Evolutionary conservation across 2,888 invertebrate genomes (phyloP), one percentile per base, ranked within the genome.

Genomic region (Macaria liturata): DNA sequence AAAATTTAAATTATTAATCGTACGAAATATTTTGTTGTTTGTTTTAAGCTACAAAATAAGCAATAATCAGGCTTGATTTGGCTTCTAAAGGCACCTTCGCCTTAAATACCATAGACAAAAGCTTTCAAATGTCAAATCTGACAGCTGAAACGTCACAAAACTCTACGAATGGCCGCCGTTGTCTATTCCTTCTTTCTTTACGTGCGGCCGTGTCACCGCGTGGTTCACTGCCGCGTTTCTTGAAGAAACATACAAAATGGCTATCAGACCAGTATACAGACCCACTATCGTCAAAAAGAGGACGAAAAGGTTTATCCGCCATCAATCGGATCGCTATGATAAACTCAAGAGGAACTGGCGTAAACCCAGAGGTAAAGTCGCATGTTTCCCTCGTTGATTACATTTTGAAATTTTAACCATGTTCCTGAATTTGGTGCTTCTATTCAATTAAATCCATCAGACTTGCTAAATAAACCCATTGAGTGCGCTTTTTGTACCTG

Each of bases 261-360:
- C 97, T 83, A 97, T 97, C 84, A 94, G 97, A 91, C 98, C 98
- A 74, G 96, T 97, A 66, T 96, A 96, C 83, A 95, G 97, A 86
- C 97, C 97, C 39, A 95, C 94, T 81, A 97, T 98, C 86, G 95
- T 98, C 71, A 99, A 99, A 93, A 99, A 99, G 94, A 95, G 99
- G 91, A 97, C 97, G 76, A 99, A 99, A 94, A 97, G 97, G 92
- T 99, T 99, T 92, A 98, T 97, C 80, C 96, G 99, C 70, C 99
- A 99, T 92, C 99, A 99, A 91, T 98, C 98, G 81, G 99, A 99
- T 93, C 95, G 99, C 86, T 99, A 99, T 96, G 95, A 95, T 72
- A 98, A 98, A 93, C 94, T 99, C 71, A 98, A 97, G 95, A 94
- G 96, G 72, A 98, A 97, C 95, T 99, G 99, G 99, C 96, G 99